Percentiles rank a stretch among this genome's conserved stretches.
Conservation (phyloP, 2,797 vertebrate species). For the Notamacropus eugenii region DNA sequence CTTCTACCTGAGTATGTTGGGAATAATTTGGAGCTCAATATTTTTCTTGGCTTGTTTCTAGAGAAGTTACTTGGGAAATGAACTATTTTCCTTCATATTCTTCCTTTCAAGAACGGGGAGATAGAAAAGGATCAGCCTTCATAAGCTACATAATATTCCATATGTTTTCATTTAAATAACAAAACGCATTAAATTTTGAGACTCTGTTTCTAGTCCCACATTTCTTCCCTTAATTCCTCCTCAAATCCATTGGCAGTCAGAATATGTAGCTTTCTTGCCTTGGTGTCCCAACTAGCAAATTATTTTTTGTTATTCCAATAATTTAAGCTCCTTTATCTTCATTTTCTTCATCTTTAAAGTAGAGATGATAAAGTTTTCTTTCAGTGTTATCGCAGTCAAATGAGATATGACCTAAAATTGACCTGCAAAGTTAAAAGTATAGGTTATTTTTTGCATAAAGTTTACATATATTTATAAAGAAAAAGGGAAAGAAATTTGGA, state of each 20-base stretch:
- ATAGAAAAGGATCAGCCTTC: neutral
- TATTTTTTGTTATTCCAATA: neutral
- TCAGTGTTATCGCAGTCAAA: neutral
- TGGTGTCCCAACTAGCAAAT: neutral
- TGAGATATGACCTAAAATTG: neutral
- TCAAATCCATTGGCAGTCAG: neutral
- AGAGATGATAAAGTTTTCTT: neutral
- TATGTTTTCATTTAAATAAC: neutral
- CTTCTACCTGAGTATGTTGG: neutral
- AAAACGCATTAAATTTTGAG: neutral
- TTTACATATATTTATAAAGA: neutral
- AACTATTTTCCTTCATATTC: neutral
- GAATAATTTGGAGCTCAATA: neutral
- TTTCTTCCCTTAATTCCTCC: neutral
- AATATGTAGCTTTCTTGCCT: neutral
- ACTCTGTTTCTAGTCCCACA: neutral
- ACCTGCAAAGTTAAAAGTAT: neutral
- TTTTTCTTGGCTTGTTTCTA: neutral
- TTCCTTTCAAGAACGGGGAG: neutral
- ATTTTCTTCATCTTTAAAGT: neutral
- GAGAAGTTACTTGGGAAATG: neutral
- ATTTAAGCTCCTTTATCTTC: neutral
- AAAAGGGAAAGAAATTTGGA: neutral
- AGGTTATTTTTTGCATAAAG: neutral
- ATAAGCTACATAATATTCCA: neutral